Conservation (phyloP, 2,113 vertebrate genomes). For the Pampusana beccarii region DNA sequence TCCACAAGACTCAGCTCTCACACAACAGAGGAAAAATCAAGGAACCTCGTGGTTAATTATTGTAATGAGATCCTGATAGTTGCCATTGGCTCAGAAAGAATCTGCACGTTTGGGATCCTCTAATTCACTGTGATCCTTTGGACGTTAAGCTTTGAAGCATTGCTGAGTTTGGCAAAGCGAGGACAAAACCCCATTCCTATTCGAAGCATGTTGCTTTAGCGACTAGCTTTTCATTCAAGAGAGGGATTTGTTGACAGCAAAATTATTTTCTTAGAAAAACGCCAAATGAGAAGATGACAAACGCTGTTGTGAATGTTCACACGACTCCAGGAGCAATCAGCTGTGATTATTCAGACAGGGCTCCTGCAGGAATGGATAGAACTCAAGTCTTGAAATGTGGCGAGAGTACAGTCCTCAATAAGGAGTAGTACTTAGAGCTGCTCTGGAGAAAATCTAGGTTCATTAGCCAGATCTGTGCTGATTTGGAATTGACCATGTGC, state of each 20-base stretch:
- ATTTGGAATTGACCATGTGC: slow-evolving; percentile 52
- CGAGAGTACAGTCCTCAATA: neutral
- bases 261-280: slow-evolving; percentile 51
- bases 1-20: neutral
- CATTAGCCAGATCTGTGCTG: neutral
- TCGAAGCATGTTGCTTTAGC: neutral
- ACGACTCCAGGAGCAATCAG: slow-evolving; percentile 37
- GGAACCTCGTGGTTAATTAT: neutral
- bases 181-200: neutral
- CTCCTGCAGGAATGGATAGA: slow-evolving; percentile 8
- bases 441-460: slow-evolving; percentile 26
- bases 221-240: slow-evolving; percentile 18
- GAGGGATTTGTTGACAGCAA: slow-evolving; percentile 51
- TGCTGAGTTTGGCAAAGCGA: neutral
- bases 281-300: slow-evolving; percentile 50
- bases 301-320: slow-evolving; percentile 36
- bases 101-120: neutral
- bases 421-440: neutral
- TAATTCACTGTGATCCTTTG: neutral
- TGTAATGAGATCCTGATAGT: neutral
- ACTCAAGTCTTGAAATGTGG: slow-evolving; percentile 26
- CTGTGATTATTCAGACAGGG: neutral
- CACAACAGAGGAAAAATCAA: neutral
- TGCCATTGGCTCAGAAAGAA: neutral
- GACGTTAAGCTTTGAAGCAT: slow-evolving; percentile 8